Evolutionary conservation across 53 echinoderm and acorn worm genomes (phyloP), one percentile per base, ranked within the genome.

Genomic region (Actinopyga echinites): DNA sequence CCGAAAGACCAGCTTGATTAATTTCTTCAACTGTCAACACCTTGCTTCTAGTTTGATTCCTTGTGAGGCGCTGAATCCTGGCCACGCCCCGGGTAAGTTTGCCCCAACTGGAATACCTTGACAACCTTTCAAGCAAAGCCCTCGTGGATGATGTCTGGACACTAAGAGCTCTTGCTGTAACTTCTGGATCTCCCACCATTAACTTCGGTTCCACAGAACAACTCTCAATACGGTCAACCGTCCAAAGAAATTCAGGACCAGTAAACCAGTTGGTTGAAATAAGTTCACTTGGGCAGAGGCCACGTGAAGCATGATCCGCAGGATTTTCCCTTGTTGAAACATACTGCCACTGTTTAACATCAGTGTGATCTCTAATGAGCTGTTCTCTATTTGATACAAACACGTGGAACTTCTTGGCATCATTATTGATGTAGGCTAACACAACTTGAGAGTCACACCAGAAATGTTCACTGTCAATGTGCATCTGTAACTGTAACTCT

Each of bases 381-480:
- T 69, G 21, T 35, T 87, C 77, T 79, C 91, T 64, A 65, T 91
- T 91, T 12, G 91, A 82, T n/a, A 91, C 83, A 56, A 35, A 87
- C 8, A 87, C 69, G 65, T 91, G 91, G 68, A 91, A 91, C 31
- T 82, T 56, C 58, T 52, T 75, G 6, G 86, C 68, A 22, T 91
- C 83, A 49, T 87, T 91, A 13, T 82, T 63, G n/a, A 91, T 87
- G 83, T 90, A 90, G 62, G 83, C 86, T 8, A 90, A 34, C 6
- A 87, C 87, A 0, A 91, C 87, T 73, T 87, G 43, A 36, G 83
- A 83, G 36, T 91, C 91, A 4, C 78, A 82, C 91, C 91, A 91
- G 61, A 83, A 91, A 38, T 80, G 69, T 28, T 88, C 75, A 10
- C 33, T 26, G 43, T 33, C 61, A 17, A 55, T 68, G 1, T 75